Evolutionary conservation across 2,888 invertebrate genomes (phyloP).

Genomic region (Drosophila vallismaia): DNA sequence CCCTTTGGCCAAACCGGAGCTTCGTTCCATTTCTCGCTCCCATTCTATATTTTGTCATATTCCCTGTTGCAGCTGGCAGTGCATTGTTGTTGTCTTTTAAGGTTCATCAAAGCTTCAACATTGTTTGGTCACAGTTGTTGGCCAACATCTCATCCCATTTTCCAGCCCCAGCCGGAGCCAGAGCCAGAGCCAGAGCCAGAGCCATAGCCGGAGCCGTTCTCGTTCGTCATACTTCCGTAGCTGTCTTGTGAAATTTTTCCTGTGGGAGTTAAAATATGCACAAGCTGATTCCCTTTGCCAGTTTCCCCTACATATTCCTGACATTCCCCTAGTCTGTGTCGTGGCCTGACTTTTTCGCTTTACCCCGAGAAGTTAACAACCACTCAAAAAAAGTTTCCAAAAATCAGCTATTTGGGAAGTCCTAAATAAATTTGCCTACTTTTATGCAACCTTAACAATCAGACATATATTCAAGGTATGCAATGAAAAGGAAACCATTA

Average conservation of each 20-base stretch:
- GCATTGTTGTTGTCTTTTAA: slow-evolving; percentile 63
- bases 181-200: background rate
- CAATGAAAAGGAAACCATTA: too few relatives aligned
- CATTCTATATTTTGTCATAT: slow-evolving; percentile 68
- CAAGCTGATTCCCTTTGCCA: slow-evolving; percentile 51
- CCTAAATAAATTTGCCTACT: background rate
- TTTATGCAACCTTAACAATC: too few relatives aligned
- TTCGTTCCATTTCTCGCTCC: slow-evolving; percentile 10
- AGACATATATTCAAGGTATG: too few relatives aligned
- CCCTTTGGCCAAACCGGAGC: slow-evolving; percentile 54
- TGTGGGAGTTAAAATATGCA: slow-evolving; percentile 76
- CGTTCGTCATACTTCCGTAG: slow-evolving; percentile 67
- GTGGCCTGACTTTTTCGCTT: slow-evolving; percentile 63
- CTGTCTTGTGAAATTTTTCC: slow-evolving; percentile 76
- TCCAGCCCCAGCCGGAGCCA: background rate
- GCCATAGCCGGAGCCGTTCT: slow-evolving; percentile 9
- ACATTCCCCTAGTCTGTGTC: slow-evolving; percentile 4
- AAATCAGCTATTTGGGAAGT: background rate
- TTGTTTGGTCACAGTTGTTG: slow-evolving; percentile 76
- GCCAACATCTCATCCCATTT: slow-evolving; percentile 31
- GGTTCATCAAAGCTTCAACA: slow-evolving; percentile 78
- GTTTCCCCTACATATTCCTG: slow-evolving; percentile 4
- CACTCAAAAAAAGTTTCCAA: slow-evolving; percentile 9
- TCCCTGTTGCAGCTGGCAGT: slow-evolving; percentile 41
- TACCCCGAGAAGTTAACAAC: slow-evolving; percentile 16